Base-by-base conservation (phyloP, 2,113 vertebrate species). In the Channa argus region DNA sequence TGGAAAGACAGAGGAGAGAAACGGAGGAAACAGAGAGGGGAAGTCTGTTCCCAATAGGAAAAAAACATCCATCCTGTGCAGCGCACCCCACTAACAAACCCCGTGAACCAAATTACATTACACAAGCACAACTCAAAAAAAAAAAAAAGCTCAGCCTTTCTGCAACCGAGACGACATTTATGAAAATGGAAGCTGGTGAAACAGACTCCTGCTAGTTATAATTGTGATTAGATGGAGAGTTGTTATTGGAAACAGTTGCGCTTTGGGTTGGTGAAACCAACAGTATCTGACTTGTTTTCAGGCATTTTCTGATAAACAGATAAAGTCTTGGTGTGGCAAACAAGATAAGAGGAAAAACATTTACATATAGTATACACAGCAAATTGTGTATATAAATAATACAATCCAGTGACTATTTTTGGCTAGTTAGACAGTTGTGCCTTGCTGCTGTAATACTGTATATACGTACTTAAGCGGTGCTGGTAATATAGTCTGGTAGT, bases 401-500 rank as follows among this genome's bases (percentile, higher is more conserved):
- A 60, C n/a, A 24, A 13, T 15, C 5, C 33, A 38, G 5, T 8
- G 5, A 49, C 4, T n/a, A 24, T 24, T 24, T 24, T 24, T 24
- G 24, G 24, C 3, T 2, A 1, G 5, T 10, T 33, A 9, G 9
- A 0, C 5, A 15, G 47, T 50, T 33, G 37, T 33, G 14, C 5
- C 24, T 43, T 53, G 38, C 14, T 1, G 15, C 13, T 53, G 15
- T 14, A 8, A 7, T 9, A 95, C 90, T 93, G 92, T 9, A 37
- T n/a, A 5, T 11, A 70, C 88, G 0, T 91, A 92, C 91, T 91
- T 92, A 50, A 92, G 90, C 1, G 90, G 89, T 6, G 90, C 88
- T 36, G 91, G 92, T 63, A 92, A 61, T 1, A 92, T 90, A 2
- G 90, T 91, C 81, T 93, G 92, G 68, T 91, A 90, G 89, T 92